Percentiles rank a stretch among this genome's conserved stretches.
Evolutionary conservation across 2,888 invertebrate species (phyloP).

Genomic region (Acanthosepion lycidas): DNA sequence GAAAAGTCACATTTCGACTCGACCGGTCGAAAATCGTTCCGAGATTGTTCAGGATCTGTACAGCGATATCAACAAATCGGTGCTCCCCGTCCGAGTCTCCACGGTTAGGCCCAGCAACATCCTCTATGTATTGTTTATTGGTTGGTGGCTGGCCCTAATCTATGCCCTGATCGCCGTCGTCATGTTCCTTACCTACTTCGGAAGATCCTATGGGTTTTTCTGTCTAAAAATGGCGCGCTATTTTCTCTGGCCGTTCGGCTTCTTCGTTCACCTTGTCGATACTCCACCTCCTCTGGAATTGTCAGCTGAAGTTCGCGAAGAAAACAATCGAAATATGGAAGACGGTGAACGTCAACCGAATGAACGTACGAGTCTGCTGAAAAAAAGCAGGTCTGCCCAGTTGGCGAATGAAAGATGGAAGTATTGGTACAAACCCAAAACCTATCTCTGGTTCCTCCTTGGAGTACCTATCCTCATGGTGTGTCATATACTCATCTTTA

Average conservation of each 20-base stretch:
- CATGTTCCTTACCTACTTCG: constrained; percentile 66
- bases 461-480: constrained; percentile 64
- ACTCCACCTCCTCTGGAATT: constrained; percentile 36
- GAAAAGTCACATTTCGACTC: constrained; percentile 71
- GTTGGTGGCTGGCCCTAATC: constrained; percentile 70
- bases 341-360: not conserved
- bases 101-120: constrained; percentile 65
- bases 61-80: constrained; percentile 59
- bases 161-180: constrained; percentile 64
- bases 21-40: constrained; percentile 68
- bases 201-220: constrained; percentile 63
- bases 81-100: constrained; percentile 59
- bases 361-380: not conserved
- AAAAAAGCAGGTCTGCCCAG: not conserved
- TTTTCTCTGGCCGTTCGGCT: constrained; percentile 73
- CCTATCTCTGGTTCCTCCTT: constrained; percentile 68
- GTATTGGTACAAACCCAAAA: constrained; percentile 57
- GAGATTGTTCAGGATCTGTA: constrained; percentile 70
- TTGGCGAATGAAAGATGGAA: constrained; percentile 41
- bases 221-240: constrained; percentile 64
- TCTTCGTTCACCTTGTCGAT: constrained; percentile 68
- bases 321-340: not conserved
- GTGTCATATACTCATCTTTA: constrained; percentile 60
- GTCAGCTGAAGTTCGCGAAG: not conserved
- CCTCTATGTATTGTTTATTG: constrained; percentile 66